A percentile compares a stretch with the other conserved stretches of the same genome.
phyloP scores from a whole-genome alignment of 2,888 invertebrate genomes.

The Ommatoiulus sabulosus region DNA sequence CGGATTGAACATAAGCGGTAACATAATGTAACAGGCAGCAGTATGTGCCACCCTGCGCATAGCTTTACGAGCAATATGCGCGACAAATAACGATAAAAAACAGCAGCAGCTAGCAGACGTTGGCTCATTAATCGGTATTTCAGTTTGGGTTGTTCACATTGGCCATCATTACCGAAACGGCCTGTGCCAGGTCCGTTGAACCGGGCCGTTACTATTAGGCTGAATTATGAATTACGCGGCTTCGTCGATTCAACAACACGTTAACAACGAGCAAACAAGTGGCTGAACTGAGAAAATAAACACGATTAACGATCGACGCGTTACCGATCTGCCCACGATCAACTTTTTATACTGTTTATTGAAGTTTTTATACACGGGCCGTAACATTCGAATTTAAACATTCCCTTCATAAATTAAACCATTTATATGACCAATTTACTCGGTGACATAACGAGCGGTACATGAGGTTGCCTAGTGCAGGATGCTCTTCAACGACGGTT shows the following conservation, averaged over 20 bases:
- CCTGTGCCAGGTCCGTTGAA: slow-evolving; percentile 21
- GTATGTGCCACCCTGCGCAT: neutral
- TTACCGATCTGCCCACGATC: neutral
- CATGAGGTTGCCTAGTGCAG: too few species aligned
- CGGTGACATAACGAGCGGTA: too few species aligned
- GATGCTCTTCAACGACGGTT: too few species aligned
- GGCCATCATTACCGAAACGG: slow-evolving; percentile 7
- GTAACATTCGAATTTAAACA: too few species aligned
- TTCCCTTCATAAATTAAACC: too few species aligned
- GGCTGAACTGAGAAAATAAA: neutral
- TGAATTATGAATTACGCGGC: slow-evolving; percentile 4
- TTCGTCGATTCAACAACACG: neutral
- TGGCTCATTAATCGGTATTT: neutral
- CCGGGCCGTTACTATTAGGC: neutral
- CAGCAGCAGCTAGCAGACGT: neutral
- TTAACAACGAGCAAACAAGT: neutral
- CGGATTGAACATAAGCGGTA: too few species aligned
- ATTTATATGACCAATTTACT: too few species aligned
- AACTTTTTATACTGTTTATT: too few species aligned
- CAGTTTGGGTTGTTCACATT: neutral
- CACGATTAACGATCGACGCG: neutral
- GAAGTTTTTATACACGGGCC: too few species aligned
- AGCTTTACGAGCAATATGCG: neutral
- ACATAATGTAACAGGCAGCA: too few species aligned
- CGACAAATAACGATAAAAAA: neutral